A percentile compares a stretch with the other conserved stretches of the same genome.
phyloP scores from a whole-genome alignment of 2,113 vertebrate genomes.

The Herpetotheres cachinnans region DNA sequence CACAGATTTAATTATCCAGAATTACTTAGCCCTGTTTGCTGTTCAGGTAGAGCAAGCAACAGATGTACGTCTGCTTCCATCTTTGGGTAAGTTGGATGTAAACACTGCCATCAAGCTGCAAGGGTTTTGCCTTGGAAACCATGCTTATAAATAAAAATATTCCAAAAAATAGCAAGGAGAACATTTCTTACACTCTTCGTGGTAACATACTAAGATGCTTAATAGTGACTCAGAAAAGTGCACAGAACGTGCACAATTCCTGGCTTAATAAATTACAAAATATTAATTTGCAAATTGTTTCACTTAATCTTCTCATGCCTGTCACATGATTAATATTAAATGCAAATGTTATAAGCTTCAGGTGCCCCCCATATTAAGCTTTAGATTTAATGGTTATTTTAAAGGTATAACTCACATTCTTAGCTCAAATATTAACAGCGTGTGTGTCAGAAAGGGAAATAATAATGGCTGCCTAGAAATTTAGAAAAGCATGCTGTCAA shows the following conservation, averaged over 20 bases:
- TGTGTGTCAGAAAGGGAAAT: neutral
- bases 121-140: conserved; percentile 11
- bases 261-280: conserved; percentile 40
- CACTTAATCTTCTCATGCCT: neutral
- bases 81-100: neutral
- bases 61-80: neutral
- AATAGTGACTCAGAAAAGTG: conserved; percentile 5
- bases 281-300: conserved; percentile 41
- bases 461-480: neutral
- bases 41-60: neutral
- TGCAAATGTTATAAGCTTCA: neutral
- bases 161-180: conserved; percentile 15
- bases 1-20: neutral
- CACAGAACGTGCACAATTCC: neutral
- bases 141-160: neutral
- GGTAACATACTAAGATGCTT: conserved; percentile 7
- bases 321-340: conserved; percentile 8
- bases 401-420: neutral
- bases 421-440: neutral
- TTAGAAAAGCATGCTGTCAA: neutral
- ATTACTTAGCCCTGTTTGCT: neutral
- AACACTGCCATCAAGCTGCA: neutral
- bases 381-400: neutral
- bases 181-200: conserved; percentile 22
- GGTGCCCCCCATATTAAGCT: neutral